Evolutionary conservation across 2,888 invertebrate species (phyloP).

Genomic region (Nemurella pictetii): DNA sequence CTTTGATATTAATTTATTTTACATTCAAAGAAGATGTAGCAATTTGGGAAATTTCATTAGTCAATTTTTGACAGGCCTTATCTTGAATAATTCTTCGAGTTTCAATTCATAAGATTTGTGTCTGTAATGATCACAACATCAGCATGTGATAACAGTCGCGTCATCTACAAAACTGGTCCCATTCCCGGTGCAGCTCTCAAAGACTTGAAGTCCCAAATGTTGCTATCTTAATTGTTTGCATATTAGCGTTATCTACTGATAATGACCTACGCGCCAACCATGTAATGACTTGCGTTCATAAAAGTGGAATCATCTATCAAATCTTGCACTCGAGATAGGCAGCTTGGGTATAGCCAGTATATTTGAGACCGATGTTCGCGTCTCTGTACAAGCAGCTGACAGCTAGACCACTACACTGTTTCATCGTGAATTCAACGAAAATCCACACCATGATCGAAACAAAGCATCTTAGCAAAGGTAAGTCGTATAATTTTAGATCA

Average conservation of each 20-base stretch:
- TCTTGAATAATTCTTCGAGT: no score
- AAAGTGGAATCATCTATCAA: background rate
- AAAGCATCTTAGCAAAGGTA: slow-evolving; percentile 4
- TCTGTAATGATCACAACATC: no score
- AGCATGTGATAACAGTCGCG: no score
- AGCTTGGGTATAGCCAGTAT: background rate
- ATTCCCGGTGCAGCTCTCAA: no score
- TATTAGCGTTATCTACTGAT: background rate
- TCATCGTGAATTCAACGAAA: background rate
- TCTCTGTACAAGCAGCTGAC: background rate
- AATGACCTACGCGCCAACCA: background rate
- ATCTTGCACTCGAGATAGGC: background rate
- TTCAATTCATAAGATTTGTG: no score
- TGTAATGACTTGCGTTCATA: background rate
- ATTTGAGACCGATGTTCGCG: background rate
- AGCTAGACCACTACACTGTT: background rate
- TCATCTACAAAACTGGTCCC: no score
- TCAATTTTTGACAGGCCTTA: no score
- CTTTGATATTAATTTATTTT: no score
- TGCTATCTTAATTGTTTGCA: background rate
- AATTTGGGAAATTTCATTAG: no score
- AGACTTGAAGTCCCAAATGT: no score
- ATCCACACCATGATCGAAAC: slow-evolving; percentile 12
- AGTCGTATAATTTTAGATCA: background rate
- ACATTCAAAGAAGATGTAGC: no score